These are phyloP conservation scores for Agrotis clavis DNA, from an alignment of 2,888 invertebrate species.

Conservation along the genomic window DNA sequence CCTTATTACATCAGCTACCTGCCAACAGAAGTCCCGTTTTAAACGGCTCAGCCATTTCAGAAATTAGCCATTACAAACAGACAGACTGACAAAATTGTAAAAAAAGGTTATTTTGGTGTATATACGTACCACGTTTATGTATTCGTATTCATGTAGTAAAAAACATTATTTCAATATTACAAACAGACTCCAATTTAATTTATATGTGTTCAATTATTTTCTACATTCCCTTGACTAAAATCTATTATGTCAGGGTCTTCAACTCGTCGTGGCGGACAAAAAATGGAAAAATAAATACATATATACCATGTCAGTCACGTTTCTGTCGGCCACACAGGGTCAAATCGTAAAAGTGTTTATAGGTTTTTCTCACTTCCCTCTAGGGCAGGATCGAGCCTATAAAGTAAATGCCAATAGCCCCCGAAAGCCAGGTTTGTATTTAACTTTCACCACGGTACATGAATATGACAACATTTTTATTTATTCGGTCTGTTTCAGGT, in stretches of 20 bases:
- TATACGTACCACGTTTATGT: no score
- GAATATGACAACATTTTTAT: constrained; percentile 25
- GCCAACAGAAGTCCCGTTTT: no score
- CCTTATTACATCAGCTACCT: no score
- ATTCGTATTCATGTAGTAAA: no score
- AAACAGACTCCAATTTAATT: no score
- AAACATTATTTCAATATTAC: no score
- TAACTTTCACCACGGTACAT: constrained; percentile 48
- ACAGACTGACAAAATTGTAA: no score
- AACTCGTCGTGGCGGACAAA: constrained; percentile 26
- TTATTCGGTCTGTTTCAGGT: neutral
- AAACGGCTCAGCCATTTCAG: no score
- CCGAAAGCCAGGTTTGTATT: constrained; percentile 65
- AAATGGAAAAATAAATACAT: constrained; percentile 34
- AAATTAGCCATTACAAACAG: no score
- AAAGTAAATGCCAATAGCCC: constrained; percentile 76
- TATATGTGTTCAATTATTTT: no score
- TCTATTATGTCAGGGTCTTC: constrained; percentile 10
- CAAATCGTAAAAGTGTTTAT: constrained; percentile 75
- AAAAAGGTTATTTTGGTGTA: no score
- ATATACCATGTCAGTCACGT: constrained; percentile 65
- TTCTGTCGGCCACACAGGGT: constrained; percentile 68
- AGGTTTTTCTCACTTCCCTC: constrained; percentile 69
- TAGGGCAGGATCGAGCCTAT: constrained; percentile 64
- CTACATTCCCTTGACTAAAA: constrained; percentile 3